A percentile compares a stretch with the other conserved stretches of the same genome.
Conservation (phyloP, 2,113 vertebrate species). For the Hypomesus transpacificus region DNA sequence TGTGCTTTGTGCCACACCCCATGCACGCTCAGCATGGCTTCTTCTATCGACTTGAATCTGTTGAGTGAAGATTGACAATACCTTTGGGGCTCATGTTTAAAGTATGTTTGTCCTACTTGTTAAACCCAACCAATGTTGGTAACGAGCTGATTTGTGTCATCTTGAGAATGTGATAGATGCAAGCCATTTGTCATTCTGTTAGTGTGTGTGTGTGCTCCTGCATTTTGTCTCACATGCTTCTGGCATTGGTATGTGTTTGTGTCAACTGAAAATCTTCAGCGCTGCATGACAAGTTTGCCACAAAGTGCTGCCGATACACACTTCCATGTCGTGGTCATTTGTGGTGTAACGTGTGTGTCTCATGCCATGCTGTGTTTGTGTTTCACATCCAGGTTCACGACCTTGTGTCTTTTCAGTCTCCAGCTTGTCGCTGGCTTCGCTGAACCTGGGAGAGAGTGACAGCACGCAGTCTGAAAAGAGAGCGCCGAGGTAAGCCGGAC, state of each 20-base stretch:
- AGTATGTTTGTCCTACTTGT: neutral
- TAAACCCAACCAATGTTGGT: neutral
- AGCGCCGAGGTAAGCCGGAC: constrained; percentile 80
- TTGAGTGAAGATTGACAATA: neutral
- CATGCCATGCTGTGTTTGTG: constrained; percentile 66
- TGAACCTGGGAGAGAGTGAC: constrained; percentile 87
- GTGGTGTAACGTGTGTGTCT: constrained; percentile 52
- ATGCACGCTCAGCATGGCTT: constrained; percentile 14
- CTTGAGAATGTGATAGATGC: neutral
- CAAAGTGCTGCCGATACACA: constrained; percentile 24
- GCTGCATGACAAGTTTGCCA: too few species aligned
- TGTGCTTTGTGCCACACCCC: neutral
- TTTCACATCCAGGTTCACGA: constrained; percentile 76
- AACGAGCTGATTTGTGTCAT: neutral
- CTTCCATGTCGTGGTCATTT: constrained; percentile 51
- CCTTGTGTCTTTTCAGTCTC: constrained; percentile 90
- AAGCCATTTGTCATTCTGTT: neutral
- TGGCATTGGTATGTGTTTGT: too few species aligned
- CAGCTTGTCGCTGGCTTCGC: constrained; percentile 91
- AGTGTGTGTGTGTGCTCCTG: too few species aligned
- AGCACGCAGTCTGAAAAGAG: constrained; percentile 90
- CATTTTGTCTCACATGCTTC: too few species aligned
- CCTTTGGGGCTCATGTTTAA: neutral
- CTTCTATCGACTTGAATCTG: neutral
- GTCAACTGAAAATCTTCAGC: too few species aligned